Base-by-base conservation (phyloP, 2,113 vertebrate species). In the Pipra filicauda region DNA sequence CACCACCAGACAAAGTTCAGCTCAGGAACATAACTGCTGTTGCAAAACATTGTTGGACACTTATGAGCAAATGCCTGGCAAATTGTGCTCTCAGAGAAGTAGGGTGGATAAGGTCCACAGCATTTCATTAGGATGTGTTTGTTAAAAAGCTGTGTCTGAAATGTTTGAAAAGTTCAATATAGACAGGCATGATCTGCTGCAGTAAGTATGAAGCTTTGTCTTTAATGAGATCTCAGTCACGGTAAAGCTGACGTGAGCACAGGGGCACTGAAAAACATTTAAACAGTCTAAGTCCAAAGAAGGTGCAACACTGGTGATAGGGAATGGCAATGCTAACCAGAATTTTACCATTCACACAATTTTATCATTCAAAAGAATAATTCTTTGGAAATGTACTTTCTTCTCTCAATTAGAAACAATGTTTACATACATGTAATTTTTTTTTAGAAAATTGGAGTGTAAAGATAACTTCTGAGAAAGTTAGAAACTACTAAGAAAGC, bases 121-220 rank as follows among this genome's bases (percentile, higher is more conserved):
- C 75, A 86, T 84, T 71, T 88, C 71, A 73, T 91, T 64, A 64
- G 33, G 55, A 76, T 37, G 35, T 76, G 64, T 66, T 92, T 83
- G 85, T 84, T 91, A 80, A 96, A 91, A 94, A 74, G 59, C 72
- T 95, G 78, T 14, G 43, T 39, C 46, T 83, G 94, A 92, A 91
- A 95, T 88, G 75, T 86, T 97, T 95, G 94, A 74, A 90, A 93
- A 88, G 55, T 30, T 80, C 46, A 0, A 9, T 6, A 6, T 35
- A 80, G 72, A 16, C 59, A 80, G 33, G 31, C 72, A 58, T 44
- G n/a, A 39, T 80, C 26, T 57, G 15, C 70, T 62, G 37, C 35
- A 79, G 9, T 11, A 69, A 83, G n/a, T 12, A 80, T 0, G 3
- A 94, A 69, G 24, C 26, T 82, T 43, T 75, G 48, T 28, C 41